Evolutionary conservation across 2,888 invertebrate species (phyloP), one percentile per base, ranked within the genome.

Genomic region (Erannis defoliaria): DNA sequence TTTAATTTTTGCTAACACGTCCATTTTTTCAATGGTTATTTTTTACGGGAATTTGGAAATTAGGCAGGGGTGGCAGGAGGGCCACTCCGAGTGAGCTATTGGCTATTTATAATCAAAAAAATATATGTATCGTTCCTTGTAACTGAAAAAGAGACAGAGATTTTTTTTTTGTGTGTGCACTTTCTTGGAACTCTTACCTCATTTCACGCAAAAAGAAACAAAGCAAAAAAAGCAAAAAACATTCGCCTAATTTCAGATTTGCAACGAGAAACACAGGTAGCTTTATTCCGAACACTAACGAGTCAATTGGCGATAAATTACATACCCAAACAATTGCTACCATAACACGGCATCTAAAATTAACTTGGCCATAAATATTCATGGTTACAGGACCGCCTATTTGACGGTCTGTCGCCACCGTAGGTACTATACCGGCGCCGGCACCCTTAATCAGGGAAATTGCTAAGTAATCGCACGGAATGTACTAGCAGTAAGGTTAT

Each of bases 401-500:
- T 90, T 89, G 82, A 87, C 86, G 82, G 81, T 78, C 83, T 85
- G 84, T 84, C 85, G 85, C 86, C 81, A 71, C 75, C 80, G 75
- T 75, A 81, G 78, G 75, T 76, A 75, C 71, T 68, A 62, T 58
- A 60, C 58, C 74, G 76, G 81, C 79, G 80, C 82, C 81, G 76
- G 81, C 79, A 81, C 82, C 82, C 83, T 86, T 88, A 88, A 87
- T 86, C 85, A 85, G 80, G 80, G 76, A 87, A 87, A 89, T 87
- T 85, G 83, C 85, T 82, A 83, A 85, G 82, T 85, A 88, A 87
- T 86, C 53, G 48, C 56, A 53, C 53, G 19, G 35, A 62, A 62
- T 62, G 35, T 57, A 46, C 38, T 3, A 3, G 16, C 18, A 14
- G 33, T 49, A 14, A 14, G 35, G 26, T 19, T 8, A 2, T 29